Evolutionary conservation across 2,797 vertebrate species (phyloP), one percentile per base, ranked within the genome.

Genomic region (Acanthurus leucopareius): DNA sequence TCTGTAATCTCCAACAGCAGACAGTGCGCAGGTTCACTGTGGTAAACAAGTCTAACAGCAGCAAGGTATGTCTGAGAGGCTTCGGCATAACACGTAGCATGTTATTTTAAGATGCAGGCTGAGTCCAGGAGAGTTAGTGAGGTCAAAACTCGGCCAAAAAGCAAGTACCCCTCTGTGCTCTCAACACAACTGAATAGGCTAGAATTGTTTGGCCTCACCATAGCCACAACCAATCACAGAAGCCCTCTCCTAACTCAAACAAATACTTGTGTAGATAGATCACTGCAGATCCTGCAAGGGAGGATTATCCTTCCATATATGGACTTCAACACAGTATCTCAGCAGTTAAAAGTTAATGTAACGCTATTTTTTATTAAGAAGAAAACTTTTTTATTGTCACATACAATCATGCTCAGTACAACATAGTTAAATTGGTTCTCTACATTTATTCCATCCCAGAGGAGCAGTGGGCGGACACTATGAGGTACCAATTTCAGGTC

Each of bases 21-120:
- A 48, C 53, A 68, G 35, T 80, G 82, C 76, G 84, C 80, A 75
- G 69, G 76, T 88, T 84, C 82, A 44, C 70, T 68, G 52, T 22
- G 57, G 88, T 85, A 85, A 88, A 92, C 80, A 84, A 64, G 82
- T 66, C 85, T 65, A 80, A 76, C 79, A 82, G 82, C 86, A 82
- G 76, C 72, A 69, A 88, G 79, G 76, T 84, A 86, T 85, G 87
- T 86, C 78, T 76, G 77, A 79, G 72, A 87, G 83, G 77, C 62
- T 75, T 88, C 81, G 65, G 71, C 61, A 83, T 80, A 73, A 85
- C 84, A 83, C 52, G 63, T 57, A 77, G 73, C 61, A 9, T 68
- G 86, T 83, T 91, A 91, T 92, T 90, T 91, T 82, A 75, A 80
- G 84, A 84, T 32, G 66, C 81, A 72, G 69, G 66, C 69, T 44